Base-by-base conservation (phyloP, 2,888 invertebrate genomes). In the Rhamnusium bicolor region DNA sequence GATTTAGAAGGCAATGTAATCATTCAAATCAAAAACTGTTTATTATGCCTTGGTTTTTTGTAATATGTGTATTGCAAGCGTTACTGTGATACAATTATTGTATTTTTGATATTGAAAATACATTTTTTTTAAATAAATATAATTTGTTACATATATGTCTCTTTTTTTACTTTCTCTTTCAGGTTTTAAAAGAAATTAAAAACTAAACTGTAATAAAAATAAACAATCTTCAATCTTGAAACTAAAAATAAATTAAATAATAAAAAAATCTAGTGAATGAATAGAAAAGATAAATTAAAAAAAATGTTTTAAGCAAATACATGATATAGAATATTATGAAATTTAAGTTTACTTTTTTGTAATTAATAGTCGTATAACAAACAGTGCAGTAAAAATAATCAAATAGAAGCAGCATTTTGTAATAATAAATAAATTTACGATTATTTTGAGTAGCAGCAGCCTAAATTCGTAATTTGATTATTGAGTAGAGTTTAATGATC, bases 31-130 rank as follows among this genome's bases (percentile, higher is more conserved):
- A 75, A 79, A 74, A 76, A 71, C 46, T 40, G 54, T 63, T 74
- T 76, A 72, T 63, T 63, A 74, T 66, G 74, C 75, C 71, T 78
- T 78, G 73, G 69, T 75, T 79, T 79, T 82, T 76, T 80, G 76
- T 78, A 74, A 79, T 79, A 71, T 76, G 78, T 87, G 86, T 87
- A 87, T 87, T 86, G 82, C 86, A 83, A 86, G 86, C 85, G 80
- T 70, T 79, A 83, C 87, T 87, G 87, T 87, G 87, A 87, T 87
- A 87, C 86, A 82, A 77, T 75, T 70, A 74, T 79, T 81, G 76
- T 78, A 78, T 80, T 81, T 80, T 80, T 75, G 73, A 78, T 80
- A 80, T 47, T 68, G 77, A 81, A 79, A 79, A 77, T 77, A 78
- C 76, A 73, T 65, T 69, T 74, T n/a, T n/a, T 81, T 75, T 77